phyloP scores from a whole-genome alignment of 2,113 vertebrate genomes.

The Oreochromis aureus region DNA sequence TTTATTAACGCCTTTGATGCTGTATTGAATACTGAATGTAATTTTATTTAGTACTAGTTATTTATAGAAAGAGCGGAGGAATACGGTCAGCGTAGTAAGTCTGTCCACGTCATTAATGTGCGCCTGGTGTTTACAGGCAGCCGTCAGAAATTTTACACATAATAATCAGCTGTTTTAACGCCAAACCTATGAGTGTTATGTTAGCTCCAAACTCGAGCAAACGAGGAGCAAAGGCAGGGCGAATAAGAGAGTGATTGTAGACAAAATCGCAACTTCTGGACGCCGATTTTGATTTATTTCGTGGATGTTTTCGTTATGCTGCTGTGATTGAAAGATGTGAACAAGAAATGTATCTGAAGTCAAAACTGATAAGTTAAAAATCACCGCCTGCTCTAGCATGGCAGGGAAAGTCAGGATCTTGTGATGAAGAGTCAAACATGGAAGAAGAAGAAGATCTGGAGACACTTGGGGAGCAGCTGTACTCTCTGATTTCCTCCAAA shows the following conservation, averaged over 20 bases:
- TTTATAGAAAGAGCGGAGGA: constrained; percentile 1
- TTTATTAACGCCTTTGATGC: accelerated
- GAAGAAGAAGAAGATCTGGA: constrained; percentile 66
- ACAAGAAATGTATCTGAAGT: not conserved
- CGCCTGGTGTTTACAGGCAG: constrained; percentile 52
- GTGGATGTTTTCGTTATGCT: not conserved
- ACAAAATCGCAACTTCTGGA: not conserved
- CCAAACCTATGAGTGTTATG: too few species aligned
- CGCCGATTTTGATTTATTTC: not conserved
- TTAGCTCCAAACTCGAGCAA: not conserved
- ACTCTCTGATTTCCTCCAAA: constrained; percentile 60
- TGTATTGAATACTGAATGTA: accelerated
- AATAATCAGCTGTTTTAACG: not conserved
- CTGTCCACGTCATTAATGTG: constrained; percentile 15
- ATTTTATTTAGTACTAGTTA: constrained; percentile 30
- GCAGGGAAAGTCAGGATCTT: not conserved
- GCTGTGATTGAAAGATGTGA: not conserved
- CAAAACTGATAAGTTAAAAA: not conserved
- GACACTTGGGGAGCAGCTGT: constrained; percentile 70
- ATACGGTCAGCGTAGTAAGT: not conserved
- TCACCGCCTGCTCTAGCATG: not conserved
- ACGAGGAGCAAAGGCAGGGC: not conserved
- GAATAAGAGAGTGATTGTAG: not conserved
- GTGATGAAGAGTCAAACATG: constrained; percentile 42
- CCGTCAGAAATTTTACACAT: not conserved